Conservation (phyloP, 2,888 invertebrate species). For the Dryococelus australis region DNA sequence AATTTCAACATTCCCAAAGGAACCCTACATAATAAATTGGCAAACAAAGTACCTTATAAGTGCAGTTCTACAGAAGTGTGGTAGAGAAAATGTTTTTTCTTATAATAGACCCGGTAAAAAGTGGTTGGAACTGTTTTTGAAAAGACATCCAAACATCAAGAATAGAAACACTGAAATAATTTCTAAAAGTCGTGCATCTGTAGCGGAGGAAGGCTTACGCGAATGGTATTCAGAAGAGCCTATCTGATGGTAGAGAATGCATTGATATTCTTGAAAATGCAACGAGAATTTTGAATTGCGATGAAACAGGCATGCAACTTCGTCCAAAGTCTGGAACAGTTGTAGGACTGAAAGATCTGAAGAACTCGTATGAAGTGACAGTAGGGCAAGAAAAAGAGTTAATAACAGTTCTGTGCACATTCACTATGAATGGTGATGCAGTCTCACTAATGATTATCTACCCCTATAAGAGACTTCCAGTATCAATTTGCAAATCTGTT, state of each 20-base stretch:
- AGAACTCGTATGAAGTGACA: conserved; percentile 33
- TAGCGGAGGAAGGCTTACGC: neutral
- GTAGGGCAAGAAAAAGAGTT: conserved; percentile 50
- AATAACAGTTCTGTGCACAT: conserved; percentile 58
- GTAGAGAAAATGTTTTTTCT: neutral
- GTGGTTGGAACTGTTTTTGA: conserved; percentile 22
- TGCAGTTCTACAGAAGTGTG: neutral
- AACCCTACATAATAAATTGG: neutral
- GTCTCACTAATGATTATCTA: conserved; percentile 56
- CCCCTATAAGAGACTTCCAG: conserved; percentile 54
- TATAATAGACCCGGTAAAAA: conserved; percentile 6
- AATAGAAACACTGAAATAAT: neutral
- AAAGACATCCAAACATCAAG: conserved; percentile 21
- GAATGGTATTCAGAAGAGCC: neutral
- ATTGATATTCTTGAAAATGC: conserved; percentile 51
- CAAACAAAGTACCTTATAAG: neutral
- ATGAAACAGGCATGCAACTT: conserved; percentile 54
- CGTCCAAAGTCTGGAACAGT: conserved; percentile 53
- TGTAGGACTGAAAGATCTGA: conserved; percentile 37
- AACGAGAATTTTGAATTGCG: conserved; percentile 53
- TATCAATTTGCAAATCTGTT: conserved; percentile 40
- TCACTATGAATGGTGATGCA: conserved; percentile 53
- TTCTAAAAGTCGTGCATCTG: neutral
- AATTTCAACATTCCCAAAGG: neutral
- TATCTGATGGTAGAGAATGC: neutral